Conservation (phyloP, 1,140 invertebrate species). For the Harlomillsia oculata region DNA sequence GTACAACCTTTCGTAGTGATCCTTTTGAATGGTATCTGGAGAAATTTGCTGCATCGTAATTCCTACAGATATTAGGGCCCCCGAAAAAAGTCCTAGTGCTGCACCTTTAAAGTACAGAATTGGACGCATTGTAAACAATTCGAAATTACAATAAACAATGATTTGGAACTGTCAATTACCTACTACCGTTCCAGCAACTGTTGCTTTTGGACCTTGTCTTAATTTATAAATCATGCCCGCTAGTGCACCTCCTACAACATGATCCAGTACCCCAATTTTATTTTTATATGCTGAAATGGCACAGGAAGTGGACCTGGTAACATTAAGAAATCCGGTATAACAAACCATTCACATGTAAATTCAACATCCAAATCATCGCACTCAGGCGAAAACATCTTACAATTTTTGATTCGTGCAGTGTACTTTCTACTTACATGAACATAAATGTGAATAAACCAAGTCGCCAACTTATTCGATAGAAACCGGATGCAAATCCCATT, state of each 20-base stretch:
- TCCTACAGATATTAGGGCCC: constrained; percentile 29
- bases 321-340: not conserved
- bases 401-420: constrained; percentile 9
- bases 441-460: constrained; percentile 51
- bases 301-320: constrained; percentile 49
- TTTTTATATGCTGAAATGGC: constrained; percentile 54
- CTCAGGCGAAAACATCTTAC: not conserved
- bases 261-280: constrained; percentile 55
- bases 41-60: not conserved
- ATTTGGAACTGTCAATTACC: constrained; percentile 7
- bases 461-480: constrained; percentile 53
- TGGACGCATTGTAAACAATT: not conserved
- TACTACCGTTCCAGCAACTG: constrained; percentile 48
- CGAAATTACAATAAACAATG: not conserved
- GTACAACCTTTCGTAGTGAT: not conserved
- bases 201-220: constrained; percentile 52
- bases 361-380: not conserved
- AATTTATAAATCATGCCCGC: constrained; percentile 55
- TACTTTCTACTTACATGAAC: constrained; percentile 48
- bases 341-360: constrained; percentile 9
- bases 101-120: constrained; percentile 41
- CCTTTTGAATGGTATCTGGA: no score
- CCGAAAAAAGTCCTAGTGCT: constrained; percentile 46
- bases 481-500: constrained; percentile 56
- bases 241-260: constrained; percentile 50